A percentile compares a stretch with the other conserved stretches of the same genome.
These are phyloP conservation scores for Lucinisca nassula DNA, from an alignment of 2,888 invertebrate genomes.

Conservation along the genomic window DNA sequence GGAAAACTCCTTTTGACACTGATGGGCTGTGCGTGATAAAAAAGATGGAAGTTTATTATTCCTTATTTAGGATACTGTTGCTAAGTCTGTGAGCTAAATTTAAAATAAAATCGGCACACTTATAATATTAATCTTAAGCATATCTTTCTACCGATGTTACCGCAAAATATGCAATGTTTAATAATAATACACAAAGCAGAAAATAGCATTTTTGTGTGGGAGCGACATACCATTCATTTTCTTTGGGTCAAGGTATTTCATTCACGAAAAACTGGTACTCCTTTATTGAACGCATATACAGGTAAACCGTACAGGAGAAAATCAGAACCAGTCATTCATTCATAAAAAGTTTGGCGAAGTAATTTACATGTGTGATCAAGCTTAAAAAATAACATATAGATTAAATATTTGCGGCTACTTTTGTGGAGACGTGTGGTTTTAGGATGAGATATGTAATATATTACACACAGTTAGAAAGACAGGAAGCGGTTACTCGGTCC, in stretches of 20 bases:
- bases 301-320: not conserved
- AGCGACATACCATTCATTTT: not conserved
- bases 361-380: not conserved
- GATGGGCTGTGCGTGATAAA: not conserved
- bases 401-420: not conserved
- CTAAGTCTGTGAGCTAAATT: not conserved
- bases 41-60: not conserved
- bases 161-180: not conserved
- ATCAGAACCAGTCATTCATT: not conserved
- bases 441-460: not conserved
- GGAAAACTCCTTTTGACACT: not conserved
- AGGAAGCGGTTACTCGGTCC: not conserved
- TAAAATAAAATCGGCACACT: not conserved
- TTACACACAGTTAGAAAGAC: not conserved
- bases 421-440: not conserved
- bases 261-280: not conserved
- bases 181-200: not conserved
- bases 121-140: not conserved
- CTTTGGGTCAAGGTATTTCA: not conserved
- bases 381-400: not conserved
- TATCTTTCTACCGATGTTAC: not conserved
- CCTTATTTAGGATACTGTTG: not conserved
- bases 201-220: not conserved
- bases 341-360: not conserved
- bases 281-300: not conserved